Evolutionary conservation across 2,113 vertebrate genomes (phyloP), one percentile per base, ranked within the genome.

Genomic region (Pomatostomus ruficeps): DNA sequence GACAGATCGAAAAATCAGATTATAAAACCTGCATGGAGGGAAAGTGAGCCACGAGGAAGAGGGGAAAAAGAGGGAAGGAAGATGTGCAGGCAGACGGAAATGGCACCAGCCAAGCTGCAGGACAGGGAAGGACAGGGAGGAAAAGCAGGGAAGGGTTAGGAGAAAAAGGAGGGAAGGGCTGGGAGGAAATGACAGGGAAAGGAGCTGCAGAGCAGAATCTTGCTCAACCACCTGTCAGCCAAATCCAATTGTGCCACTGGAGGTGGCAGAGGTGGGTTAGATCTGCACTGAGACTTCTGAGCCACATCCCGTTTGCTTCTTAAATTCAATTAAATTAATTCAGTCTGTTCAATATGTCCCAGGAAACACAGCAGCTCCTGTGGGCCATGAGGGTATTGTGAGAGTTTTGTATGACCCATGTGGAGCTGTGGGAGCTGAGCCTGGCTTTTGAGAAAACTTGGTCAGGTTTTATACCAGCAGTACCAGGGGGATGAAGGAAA

Each of bases 1-100:
- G 94, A 63, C 87, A 73, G 82, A 87, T 82, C 5, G 19, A 96
- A 76, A 95, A 95, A 97, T 81, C 89, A 85, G 94, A 95, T 97
- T 97, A 94, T 48, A 54, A 89, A 81, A 96, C 73, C 66, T 65
- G 75, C 65, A 15, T 1, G 70, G 74, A 85, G 66, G 57, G 71
- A 72, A 83, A 68, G 72, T 26, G 61, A 91, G 63, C 52, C 43
- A 84, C 0, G 0, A 58, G 71, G n/a, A 51, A 90, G 86, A 79
- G 45, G 26, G n/a, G 38, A 28, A 49, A 62, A 73, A 78, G 72
- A 20, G 33, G 40, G 78, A 76, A 48, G 79, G 77, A 71, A 63
- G 46, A 9, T 33, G 11, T 14, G 48, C 19, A 29, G 71, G 12
- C 23, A 43, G 26, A 22, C 4, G 28, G 84, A 59, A 95, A 29